phyloP scores from a whole-genome alignment of 2,797 vertebrate genomes.

The Morelia viridis region DNA sequence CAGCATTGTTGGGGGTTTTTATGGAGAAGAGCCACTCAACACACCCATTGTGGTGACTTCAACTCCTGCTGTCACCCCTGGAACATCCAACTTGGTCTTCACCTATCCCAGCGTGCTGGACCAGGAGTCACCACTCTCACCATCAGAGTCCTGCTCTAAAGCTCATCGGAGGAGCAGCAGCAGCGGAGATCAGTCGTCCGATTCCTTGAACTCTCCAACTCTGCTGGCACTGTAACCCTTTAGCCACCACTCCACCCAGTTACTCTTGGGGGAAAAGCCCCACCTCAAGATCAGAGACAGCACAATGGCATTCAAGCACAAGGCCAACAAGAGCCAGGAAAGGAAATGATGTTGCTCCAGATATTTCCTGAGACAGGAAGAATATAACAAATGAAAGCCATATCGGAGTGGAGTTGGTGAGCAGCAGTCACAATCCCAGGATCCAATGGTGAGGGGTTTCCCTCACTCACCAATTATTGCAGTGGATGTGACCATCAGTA shows the following conservation, averaged over 20 bases:
- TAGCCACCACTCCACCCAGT: conserved; percentile 43
- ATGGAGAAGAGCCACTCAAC: conserved; percentile 96
- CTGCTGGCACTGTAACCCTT: conserved; percentile 90
- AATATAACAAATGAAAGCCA: conserved; percentile 61
- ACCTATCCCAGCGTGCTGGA: conserved; percentile 97
- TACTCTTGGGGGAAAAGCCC: conserved; percentile 41
- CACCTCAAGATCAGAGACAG: conserved; percentile 64
- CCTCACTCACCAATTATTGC: conserved; percentile 52
- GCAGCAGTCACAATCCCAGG: conserved; percentile 47
- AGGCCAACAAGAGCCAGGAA: conserved; percentile 61
- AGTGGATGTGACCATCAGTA: conserved; percentile 57
- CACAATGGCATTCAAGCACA: conserved; percentile 70
- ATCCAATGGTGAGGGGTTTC: conserved; percentile 37
- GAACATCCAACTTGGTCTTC: conserved; percentile 93
- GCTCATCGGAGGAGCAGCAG: conserved; percentile 98
- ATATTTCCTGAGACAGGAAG: conserved; percentile 50
- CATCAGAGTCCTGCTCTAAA: conserved; percentile 98
- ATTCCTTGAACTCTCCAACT: conserved; percentile 99
- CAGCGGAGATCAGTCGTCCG: conserved; percentile 97
- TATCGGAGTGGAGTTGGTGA: conserved; percentile 46
- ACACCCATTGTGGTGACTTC: conserved; percentile 95
- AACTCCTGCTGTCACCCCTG: conserved; percentile 92
- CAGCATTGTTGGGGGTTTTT: conserved; percentile 87
- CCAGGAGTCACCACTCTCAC: conserved; percentile 93
- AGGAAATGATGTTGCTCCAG: conserved; percentile 60